phyloP scores from a whole-genome alignment of 2,797 vertebrate genomes.

The Chiroxiphia lanceolata region DNA sequence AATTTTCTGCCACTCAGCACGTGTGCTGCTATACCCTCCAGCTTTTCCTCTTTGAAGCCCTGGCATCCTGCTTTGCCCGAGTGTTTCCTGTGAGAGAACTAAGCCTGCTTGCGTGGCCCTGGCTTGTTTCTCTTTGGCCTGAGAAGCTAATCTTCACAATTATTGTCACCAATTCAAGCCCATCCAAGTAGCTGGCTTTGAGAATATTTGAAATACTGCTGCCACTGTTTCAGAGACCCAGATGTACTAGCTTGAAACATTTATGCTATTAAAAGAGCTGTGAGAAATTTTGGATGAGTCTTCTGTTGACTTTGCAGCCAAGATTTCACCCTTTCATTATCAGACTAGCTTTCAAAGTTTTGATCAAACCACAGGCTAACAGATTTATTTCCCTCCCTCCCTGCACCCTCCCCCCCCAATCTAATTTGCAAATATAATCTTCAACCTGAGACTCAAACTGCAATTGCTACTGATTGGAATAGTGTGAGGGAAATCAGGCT shows the following conservation, averaged over 20 bases:
- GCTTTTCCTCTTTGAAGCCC: neutral
- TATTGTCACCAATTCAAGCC: conserved; percentile 40
- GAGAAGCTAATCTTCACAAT: conserved; percentile 22
- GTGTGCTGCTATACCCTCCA: neutral
- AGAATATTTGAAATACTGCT: conserved; percentile 59
- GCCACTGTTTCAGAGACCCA: conserved; percentile 36
- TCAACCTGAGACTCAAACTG: neutral
- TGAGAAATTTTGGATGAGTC: conserved; percentile 51
- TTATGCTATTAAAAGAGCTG: conserved; percentile 49
- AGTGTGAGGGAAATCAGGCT: neutral
- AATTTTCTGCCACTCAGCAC: neutral
- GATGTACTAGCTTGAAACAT: conserved; percentile 46
- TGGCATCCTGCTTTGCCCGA: neutral
- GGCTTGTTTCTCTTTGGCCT: conserved; percentile 29
- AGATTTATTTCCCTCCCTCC: neutral
- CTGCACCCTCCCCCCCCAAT: neutral
- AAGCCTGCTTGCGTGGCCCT: neutral
- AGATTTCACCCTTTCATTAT: conserved; percentile 13
- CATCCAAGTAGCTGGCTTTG: conserved; percentile 52
- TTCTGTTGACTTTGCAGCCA: neutral
- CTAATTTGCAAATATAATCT: conserved; percentile 25
- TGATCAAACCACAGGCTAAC: neutral
- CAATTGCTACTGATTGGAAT: neutral
- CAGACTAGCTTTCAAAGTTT: conserved; percentile 30
- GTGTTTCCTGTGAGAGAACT: conserved; percentile 30